A percentile compares a stretch with the other conserved stretches of the same genome.
phyloP scores from a whole-genome alignment of 1,140 invertebrate genomes.

The Neotoxoptera formosana region DNA sequence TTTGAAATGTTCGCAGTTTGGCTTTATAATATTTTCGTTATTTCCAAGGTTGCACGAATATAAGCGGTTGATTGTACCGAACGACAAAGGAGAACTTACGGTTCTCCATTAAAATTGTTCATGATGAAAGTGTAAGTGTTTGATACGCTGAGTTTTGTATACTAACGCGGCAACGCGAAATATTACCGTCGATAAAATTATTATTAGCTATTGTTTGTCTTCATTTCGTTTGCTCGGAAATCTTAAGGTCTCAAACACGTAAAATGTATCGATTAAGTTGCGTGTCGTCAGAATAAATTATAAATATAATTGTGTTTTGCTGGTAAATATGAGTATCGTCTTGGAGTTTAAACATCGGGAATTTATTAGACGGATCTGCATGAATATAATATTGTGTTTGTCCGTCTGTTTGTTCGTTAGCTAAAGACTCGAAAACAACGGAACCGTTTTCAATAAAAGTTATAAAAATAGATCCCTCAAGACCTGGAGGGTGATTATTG shows the following conservation, averaged over 20 bases:
- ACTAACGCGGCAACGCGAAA: background rate
- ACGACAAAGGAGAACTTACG: background rate
- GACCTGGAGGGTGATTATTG: too few relatives aligned
- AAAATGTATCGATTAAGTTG: background rate
- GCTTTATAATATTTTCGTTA: background rate
- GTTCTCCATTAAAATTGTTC: background rate
- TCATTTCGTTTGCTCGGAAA: background rate
- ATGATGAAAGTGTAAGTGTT: background rate
- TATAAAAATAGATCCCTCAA: too few relatives aligned
- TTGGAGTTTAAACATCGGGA: too few relatives aligned
- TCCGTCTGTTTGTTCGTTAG: too few relatives aligned
- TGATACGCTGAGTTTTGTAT: background rate
- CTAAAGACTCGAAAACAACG: too few relatives aligned
- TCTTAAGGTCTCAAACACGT: background rate
- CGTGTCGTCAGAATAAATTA: background rate
- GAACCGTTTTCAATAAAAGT: too few relatives aligned
- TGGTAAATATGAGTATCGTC: background rate
- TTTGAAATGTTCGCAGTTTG: background rate
- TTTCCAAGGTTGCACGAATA: background rate
- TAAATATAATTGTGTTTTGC: background rate
- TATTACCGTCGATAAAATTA: background rate
- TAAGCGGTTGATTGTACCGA: background rate
- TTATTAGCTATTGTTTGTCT: background rate
- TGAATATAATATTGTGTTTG: too few relatives aligned
- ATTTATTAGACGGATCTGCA: too few relatives aligned